Evolutionary conservation across 2,797 vertebrate species (phyloP).

Genomic region (Acrossocheilus fasciatus): DNA sequence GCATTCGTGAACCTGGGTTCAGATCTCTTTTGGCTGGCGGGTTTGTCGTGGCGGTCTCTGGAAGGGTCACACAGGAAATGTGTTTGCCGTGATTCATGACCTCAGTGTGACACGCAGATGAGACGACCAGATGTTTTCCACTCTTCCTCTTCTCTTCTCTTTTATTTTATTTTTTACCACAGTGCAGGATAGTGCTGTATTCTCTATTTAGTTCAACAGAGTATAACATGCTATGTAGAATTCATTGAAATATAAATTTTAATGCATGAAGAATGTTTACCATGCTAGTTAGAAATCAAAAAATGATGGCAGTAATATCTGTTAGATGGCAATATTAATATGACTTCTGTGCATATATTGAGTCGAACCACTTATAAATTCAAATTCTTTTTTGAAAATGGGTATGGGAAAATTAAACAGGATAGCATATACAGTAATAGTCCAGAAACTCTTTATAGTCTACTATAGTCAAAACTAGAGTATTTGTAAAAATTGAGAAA

Average conservation of each 20-base stretch:
- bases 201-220: constrained; percentile 4
- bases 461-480: too few relatives aligned
- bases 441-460: too few relatives aligned
- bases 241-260: not conserved
- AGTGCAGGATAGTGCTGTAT: not conserved
- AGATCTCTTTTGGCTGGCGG: constrained; percentile 40
- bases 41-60: constrained; percentile 33
- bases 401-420: too few relatives aligned
- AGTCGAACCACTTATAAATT: too few relatives aligned
- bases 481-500: too few relatives aligned
- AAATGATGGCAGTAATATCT: not conserved
- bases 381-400: not conserved
- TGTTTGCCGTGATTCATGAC: constrained; percentile 74
- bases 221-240: not conserved
- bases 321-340: not conserved
- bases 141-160: constrained; percentile 31
- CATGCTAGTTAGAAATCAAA: not conserved
- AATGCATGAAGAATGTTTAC: not conserved
- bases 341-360: not conserved
- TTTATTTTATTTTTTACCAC: not conserved
- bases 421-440: too few relatives aligned
- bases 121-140: constrained; percentile 73
- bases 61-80: constrained; percentile 71
- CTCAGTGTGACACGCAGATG: constrained; percentile 72
- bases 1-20: not conserved